Base-by-base conservation (phyloP, 2,113 vertebrate species). In the Spea multiplicata region DNA sequence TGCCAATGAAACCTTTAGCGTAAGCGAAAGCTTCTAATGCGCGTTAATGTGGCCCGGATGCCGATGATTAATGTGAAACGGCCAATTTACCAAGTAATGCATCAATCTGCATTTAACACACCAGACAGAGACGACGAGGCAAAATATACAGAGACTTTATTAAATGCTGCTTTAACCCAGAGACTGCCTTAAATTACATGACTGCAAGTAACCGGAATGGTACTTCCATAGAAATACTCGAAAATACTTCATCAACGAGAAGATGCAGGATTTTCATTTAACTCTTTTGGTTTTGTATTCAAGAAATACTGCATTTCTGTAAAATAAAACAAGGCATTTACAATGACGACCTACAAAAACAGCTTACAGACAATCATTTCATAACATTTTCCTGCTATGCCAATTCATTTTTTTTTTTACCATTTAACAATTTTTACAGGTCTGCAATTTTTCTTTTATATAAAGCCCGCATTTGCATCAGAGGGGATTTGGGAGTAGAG, bases 81-180 rank as follows among this genome's bases (percentile, higher is more conserved):
- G 69, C 5, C 30, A 44, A 55, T 71, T 8, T 71, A 16, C 50
- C 7, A 10, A 50, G 6, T 7, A 44, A 66, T 53, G n/a, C 17
- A 68, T 16, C 17, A 67, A 5, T 30, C 30, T 30, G 30, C 30
- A 30, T 30, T 30, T 30, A 30, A 61, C 44, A 76, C n/a, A 65
- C 47, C 52, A 4, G 17, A 48, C 72, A 61, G 13, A 4, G 66
- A 65, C 81, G 88, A 88, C 88, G 85, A 13, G 81, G 91, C 88
- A 90, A 93, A 4, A 78, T 78, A 89, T 96, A 96, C 90, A 95
- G 90, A 92, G 93, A 94, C 91, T 98, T 98, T 98, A 97, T 96
- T 95, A 91, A 91, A 94, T 88, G 93, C 90, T 92, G 94, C 91
- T 92, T 85, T 95, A 93, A 91, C 92, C 90, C 90, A 88, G 81